Percentiles rank a stretch among this genome's conserved stretches.
Conservation (phyloP, 2,113 vertebrate genomes). For the Ciconia boyciana region DNA sequence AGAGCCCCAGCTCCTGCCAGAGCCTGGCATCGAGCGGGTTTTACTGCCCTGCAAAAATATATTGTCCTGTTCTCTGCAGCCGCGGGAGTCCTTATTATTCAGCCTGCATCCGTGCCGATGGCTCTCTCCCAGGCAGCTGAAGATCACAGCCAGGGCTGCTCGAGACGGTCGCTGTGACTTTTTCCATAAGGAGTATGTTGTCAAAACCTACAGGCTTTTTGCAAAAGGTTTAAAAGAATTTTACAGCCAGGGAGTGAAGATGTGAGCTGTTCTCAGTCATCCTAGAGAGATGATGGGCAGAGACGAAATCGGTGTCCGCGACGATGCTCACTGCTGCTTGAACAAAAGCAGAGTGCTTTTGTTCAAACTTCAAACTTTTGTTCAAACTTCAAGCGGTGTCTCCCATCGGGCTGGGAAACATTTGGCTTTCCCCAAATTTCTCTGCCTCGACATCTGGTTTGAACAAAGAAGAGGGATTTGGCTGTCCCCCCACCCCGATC, state of each 20-base stretch:
- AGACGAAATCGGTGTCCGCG: accelerated
- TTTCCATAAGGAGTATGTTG: accelerated
- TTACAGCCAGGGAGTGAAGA: neutral
- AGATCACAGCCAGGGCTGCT: constrained; percentile 19
- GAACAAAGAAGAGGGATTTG: neutral
- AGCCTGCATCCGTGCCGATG: accelerated
- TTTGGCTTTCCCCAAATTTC: neutral
- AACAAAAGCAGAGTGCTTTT: neutral
- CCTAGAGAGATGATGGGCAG: neutral
- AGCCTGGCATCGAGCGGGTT: neutral
- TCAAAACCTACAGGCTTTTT: neutral
- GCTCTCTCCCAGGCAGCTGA: constrained; percentile 25
- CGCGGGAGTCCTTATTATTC: neutral
- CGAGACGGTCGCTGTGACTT: accelerated
- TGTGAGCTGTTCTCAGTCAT: accelerated
- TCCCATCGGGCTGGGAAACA: neutral
- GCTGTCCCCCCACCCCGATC: accelerated
- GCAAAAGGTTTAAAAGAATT: neutral
- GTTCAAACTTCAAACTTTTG: too few relatives aligned
- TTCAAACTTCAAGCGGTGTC: neutral
- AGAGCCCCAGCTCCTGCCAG: neutral
- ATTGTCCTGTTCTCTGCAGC: neutral
- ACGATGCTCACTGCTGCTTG: neutral
- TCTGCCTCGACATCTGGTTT: neutral
- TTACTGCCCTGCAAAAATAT: neutral